phyloP scores from a whole-genome alignment of 2,888 invertebrate species.

The Allolobophora icterica region DNA sequence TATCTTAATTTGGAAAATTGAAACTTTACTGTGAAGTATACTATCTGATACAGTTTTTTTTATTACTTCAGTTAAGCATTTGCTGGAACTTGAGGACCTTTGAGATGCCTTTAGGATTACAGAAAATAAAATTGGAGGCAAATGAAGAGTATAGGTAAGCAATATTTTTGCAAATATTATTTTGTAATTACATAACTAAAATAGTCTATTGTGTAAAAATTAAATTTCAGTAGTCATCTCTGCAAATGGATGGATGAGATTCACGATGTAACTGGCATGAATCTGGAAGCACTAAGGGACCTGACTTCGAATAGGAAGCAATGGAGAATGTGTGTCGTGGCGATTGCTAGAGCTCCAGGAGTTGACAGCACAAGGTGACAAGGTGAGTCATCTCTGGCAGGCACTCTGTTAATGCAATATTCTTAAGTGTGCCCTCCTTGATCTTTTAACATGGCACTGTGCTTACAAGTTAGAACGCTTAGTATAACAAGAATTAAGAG shows the following conservation, averaged over 20 bases:
- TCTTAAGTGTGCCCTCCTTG: background rate
- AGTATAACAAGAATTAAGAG: background rate
- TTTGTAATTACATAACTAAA: background rate
- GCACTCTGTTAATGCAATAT: background rate
- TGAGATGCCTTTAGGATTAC: background rate
- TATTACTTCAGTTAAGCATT: constrained; percentile 2
- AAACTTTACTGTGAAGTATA: background rate
- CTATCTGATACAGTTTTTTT: background rate
- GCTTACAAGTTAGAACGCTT: background rate
- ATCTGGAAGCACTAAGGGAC: no score
- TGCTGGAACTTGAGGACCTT: background rate
- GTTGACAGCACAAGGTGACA: no score
- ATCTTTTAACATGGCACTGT: background rate
- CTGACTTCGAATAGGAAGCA: no score
- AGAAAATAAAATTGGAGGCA: constrained; percentile 7
- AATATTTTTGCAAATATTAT: background rate
- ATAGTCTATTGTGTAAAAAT: background rate
- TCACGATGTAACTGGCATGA: no score
- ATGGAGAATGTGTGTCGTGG: no score
- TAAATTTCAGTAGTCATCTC: no score
- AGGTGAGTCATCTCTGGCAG: background rate
- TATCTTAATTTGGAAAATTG: background rate
- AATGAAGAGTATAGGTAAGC: background rate
- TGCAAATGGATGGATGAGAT: no score
- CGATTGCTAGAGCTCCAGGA: no score